These are phyloP conservation scores for Pseudomyrmex gracilis DNA, from an alignment of 1,140 invertebrate species.

Conservation along the genomic window DNA sequence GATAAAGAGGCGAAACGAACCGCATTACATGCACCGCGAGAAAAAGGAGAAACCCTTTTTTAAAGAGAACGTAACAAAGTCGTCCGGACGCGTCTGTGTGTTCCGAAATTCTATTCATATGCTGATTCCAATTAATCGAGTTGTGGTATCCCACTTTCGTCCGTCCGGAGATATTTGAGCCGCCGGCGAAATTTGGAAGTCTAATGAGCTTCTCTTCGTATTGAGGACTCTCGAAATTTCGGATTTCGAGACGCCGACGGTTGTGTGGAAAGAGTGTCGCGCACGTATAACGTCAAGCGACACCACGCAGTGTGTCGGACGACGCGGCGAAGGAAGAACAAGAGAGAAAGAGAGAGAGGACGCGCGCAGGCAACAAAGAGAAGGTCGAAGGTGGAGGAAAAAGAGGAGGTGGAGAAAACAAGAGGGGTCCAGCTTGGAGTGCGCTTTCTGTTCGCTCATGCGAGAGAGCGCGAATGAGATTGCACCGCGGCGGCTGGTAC, in stretches of 20 bases:
- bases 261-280: not conserved
- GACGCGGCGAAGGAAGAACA: not conserved
- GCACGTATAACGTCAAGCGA: not conserved
- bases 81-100: not conserved
- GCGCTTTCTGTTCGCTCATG: constrained; percentile 74
- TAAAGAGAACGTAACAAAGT: constrained; percentile 28
- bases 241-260: not conserved
- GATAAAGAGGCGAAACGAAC: constrained; percentile 46
- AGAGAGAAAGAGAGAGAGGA: not conserved
- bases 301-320: not conserved
- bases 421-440: constrained; percentile 66
- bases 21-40: constrained; percentile 53
- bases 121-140: constrained; percentile 23
- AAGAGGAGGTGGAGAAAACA: constrained; percentile 66
- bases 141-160: not conserved
- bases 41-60: constrained; percentile 8
- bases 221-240: not conserved
- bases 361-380: not conserved
- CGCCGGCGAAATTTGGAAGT: constrained; percentile 3
- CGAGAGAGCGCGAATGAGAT: constrained; percentile 82
- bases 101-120: not conserved
- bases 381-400: constrained; percentile 36
- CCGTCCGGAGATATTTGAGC: not conserved
- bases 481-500: constrained; percentile 75
- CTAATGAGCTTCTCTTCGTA: not conserved